A percentile compares a stretch with the other conserved stretches of the same genome.
Conservation (phyloP, 2,797 vertebrate species). For the Urosaurus nigricauda region DNA sequence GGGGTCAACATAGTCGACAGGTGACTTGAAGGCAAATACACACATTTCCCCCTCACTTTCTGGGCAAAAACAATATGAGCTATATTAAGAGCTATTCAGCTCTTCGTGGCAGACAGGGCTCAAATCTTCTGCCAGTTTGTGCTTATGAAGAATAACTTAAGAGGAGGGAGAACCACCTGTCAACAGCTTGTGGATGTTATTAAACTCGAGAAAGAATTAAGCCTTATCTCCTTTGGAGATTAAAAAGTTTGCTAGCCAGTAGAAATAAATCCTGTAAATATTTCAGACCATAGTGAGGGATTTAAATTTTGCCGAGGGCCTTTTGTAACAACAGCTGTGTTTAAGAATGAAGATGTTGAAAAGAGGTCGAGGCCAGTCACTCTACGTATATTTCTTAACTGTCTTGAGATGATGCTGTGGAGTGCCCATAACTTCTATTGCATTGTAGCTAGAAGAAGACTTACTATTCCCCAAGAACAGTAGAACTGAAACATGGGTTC, state of each 20-base stretch:
- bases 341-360: not conserved
- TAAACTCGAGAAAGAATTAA: slow-evolving; percentile 66
- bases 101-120: not conserved
- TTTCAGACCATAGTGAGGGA: slow-evolving; percentile 51
- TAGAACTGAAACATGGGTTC: not conserved
- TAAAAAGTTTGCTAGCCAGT: slow-evolving; percentile 53
- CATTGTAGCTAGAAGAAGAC: no score
- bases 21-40: no score
- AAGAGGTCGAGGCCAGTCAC: not conserved
- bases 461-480: not conserved
- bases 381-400: not conserved
- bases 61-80: not conserved
- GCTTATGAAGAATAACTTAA: slow-evolving; percentile 48
- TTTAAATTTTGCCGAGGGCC: slow-evolving; percentile 45
- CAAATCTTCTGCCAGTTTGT: slow-evolving; percentile 41
- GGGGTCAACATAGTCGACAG: no score
- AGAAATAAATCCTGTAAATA: slow-evolving; percentile 63
- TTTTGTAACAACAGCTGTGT: slow-evolving; percentile 19
- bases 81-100: not conserved
- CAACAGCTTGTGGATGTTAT: slow-evolving; percentile 52
- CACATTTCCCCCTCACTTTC: not conserved
- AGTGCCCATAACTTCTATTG: not conserved
- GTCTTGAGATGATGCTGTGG: not conserved
- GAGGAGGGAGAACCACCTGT: not conserved
- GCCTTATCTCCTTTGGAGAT: slow-evolving; percentile 65